Base-by-base conservation (phyloP, 2,888 invertebrate genomes). In the Drosophila emarginata region DNA sequence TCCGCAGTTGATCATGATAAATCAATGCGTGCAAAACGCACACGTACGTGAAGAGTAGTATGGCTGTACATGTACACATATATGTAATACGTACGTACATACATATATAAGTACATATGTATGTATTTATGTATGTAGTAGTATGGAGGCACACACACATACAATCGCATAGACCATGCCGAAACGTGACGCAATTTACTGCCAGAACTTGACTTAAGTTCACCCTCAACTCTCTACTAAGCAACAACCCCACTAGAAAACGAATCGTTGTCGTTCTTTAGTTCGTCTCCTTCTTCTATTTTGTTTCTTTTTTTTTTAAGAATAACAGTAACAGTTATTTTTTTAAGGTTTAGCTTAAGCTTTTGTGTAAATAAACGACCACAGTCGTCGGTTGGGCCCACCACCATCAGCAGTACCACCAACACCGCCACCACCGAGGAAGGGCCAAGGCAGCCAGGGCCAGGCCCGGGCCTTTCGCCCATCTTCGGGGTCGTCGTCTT, bases 141-240 rank as follows among this genome's bases (percentile, higher is more conserved):
- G 39, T 56, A 28, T 52, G 37, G 32, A 54, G 65, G 60, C 18
- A 58, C 40, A 60, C 26, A 40, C 15, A 62, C 45, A n/a, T n/a
- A 57, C 18, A 56, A 11, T 61, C 1, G 61, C 18, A 58, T 52
- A 69, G 77, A 80, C 76, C 77, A 71, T 84, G 84, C 87, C 77
- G 87, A 88, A 78, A 89, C 89, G 89, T 89, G 90, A 89, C 89
- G 89, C 88, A 90, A 88, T 90, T 90, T 89, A 77, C 78, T 89
- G 77, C 77, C 87, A 84, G 71, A 78, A 87, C 76, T 79, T 80
- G 80, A 81, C 80, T 80, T 80, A 86, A 87, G 77, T 87, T 88
- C 80, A 78, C 79, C 79, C 79, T 78, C 79, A 56, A 70, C 56
- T 56, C 26, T 39, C 5, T 56, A 36, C n/a, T 12, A 40, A 62